Evolutionary conservation across 2,113 vertebrate species (phyloP).

Genomic region (Dissostichus mawsoni): DNA sequence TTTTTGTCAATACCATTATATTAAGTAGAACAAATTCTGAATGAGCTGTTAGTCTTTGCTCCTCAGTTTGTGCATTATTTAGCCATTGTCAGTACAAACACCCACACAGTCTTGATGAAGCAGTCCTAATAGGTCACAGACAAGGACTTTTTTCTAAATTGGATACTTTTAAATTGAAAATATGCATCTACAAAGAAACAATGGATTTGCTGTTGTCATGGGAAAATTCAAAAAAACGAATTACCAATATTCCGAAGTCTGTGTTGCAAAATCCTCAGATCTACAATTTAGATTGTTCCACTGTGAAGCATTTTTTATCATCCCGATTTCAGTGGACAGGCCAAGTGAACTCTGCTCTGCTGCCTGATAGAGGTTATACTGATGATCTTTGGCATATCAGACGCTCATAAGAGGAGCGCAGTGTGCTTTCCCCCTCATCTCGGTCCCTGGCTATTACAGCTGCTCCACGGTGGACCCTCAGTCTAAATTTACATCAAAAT

Average conservation of each 20-base stretch:
- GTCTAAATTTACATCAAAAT: slow-evolving; percentile 82
- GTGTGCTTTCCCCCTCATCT: slow-evolving; percentile 48
- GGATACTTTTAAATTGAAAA: neutral
- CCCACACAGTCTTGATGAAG: neutral
- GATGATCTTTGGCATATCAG: slow-evolving; percentile 70
- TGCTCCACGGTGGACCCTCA: slow-evolving; percentile 64
- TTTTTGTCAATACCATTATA: neutral
- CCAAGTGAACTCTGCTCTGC: slow-evolving; percentile 22
- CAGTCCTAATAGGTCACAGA: no score
- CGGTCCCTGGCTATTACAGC: slow-evolving; percentile 57
- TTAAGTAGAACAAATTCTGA: neutral
- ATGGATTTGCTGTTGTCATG: neutral
- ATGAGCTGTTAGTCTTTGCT: neutral
- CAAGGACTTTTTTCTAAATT: neutral
- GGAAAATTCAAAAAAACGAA: neutral
- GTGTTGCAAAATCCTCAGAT: neutral
- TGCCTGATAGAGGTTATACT: slow-evolving; percentile 34
- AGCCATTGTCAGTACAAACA: no score
- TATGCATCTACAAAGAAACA: neutral
- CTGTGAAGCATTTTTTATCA: slow-evolving; percentile 3
- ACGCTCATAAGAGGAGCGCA: slow-evolving; percentile 49
- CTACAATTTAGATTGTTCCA: neutral
- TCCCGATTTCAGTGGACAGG: neutral
- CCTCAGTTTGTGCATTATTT: no score
- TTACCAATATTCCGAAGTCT: neutral